These are phyloP conservation scores for Whitmania pigra DNA, from an alignment of 1,140 invertebrate genomes.

Conservation along the genomic window DNA sequence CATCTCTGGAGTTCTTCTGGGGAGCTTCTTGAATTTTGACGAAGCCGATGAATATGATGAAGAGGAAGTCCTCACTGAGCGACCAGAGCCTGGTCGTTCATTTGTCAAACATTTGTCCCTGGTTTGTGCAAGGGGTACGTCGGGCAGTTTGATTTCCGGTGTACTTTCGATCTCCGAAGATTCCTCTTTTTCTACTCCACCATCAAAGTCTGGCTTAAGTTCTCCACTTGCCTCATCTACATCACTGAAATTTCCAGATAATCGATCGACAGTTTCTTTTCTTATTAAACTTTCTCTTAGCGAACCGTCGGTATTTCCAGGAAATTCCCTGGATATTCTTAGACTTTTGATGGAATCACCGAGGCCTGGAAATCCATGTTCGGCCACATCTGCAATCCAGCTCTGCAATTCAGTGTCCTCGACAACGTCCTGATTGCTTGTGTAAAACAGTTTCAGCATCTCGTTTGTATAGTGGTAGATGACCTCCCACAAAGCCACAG, in stretches of 20 bases:
- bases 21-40: not conserved
- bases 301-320: too few species aligned
- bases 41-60: not conserved
- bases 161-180: not conserved
- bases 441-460: conserved; percentile 19
- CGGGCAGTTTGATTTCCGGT: not conserved
- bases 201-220: not conserved
- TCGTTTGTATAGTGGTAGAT: conserved; percentile 10
- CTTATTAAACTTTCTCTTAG: not conserved
- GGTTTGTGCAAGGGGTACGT: not conserved
- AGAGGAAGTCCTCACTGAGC: not conserved
- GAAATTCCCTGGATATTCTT: not conserved
- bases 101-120: not conserved
- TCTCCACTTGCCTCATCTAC: not conserved
- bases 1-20: not conserved
- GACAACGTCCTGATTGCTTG: conserved; percentile 14
- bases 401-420: conserved; percentile 18
- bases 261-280: not conserved
- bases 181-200: not conserved
- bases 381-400: conserved; percentile 16
- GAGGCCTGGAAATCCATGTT: conserved; percentile 10
- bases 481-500: conserved; percentile 4
- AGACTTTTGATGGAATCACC: not conserved
- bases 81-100: not conserved
- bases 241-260: not conserved